Evolutionary conservation across 2,113 vertebrate species (phyloP).

Genomic region (Chaetura pelagica): DNA sequence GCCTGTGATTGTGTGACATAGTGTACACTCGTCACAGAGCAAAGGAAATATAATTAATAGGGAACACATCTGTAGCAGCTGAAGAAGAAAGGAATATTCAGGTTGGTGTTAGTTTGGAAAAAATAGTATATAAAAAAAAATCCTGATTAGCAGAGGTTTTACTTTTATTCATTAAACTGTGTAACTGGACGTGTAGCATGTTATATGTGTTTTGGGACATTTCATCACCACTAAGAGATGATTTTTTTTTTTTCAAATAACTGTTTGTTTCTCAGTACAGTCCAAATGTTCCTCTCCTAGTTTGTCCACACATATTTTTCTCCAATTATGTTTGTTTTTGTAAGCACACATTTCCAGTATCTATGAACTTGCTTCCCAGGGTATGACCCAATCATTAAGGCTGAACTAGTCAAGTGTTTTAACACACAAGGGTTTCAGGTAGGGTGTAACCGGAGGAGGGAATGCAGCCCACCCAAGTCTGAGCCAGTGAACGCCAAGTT

Average conservation of each 20-base stretch:
- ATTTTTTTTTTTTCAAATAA: neutral
- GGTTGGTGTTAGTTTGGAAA: neutral
- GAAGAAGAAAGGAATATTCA: neutral
- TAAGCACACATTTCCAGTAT: constrained; percentile 6
- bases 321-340: neutral
- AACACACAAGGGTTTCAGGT: constrained; percentile 44
- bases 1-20: neutral
- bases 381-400: constrained; percentile 17
- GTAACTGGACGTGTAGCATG: neutral
- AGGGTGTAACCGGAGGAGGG: constrained; percentile 58
- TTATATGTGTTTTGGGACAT: neutral
- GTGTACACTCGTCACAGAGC: neutral
- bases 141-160: neutral
- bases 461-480: constrained; percentile 51
- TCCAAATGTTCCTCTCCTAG: neutral
- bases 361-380: constrained; percentile 38
- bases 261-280: neutral
- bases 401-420: constrained; percentile 55
- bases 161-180: neutral
- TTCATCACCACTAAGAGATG: neutral
- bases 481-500: constrained; percentile 13
- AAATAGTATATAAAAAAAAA: neutral
- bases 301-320: constrained; percentile 6
- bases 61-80: neutral
- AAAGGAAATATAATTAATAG: neutral